phyloP scores from a whole-genome alignment of 2,113 vertebrate genomes.

The Pteronura brasiliensis region DNA sequence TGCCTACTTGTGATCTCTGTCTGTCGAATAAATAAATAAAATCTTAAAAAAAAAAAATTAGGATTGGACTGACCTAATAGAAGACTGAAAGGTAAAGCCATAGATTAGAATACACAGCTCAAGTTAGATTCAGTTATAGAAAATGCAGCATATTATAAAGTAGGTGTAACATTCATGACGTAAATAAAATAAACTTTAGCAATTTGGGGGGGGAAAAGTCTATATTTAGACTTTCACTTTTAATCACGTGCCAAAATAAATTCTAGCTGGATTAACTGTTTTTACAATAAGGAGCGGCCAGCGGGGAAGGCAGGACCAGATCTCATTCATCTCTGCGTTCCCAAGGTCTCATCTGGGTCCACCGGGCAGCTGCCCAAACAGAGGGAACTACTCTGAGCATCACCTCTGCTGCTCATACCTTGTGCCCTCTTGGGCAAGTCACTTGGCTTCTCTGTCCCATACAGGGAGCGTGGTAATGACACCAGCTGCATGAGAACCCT shows the following conservation, averaged over 20 bases:
- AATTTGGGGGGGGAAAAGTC: background rate
- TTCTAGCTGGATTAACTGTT: background rate
- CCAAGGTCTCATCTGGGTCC: background rate
- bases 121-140: background rate
- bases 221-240: slow-evolving; percentile 9
- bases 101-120: background rate
- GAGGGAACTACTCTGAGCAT: background rate
- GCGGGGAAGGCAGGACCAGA: background rate
- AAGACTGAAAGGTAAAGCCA: background rate
- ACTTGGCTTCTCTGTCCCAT: background rate
- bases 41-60: background rate
- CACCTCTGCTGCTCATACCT: background rate
- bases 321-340: rapidly evolving
- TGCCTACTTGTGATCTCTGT: too few relatives aligned
- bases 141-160: background rate
- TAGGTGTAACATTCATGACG: background rate
- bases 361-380: background rate
- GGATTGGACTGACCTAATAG: background rate
- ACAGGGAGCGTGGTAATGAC: background rate
- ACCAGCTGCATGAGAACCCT: background rate
- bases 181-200: background rate
- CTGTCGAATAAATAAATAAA: too few relatives aligned
- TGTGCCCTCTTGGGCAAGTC: background rate
- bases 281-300: background rate
- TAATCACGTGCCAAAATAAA: background rate